Evolutionary conservation across 2,113 vertebrate genomes (phyloP), one percentile per base, ranked within the genome.

Genomic region (Nyctibius bracteatus): DNA sequence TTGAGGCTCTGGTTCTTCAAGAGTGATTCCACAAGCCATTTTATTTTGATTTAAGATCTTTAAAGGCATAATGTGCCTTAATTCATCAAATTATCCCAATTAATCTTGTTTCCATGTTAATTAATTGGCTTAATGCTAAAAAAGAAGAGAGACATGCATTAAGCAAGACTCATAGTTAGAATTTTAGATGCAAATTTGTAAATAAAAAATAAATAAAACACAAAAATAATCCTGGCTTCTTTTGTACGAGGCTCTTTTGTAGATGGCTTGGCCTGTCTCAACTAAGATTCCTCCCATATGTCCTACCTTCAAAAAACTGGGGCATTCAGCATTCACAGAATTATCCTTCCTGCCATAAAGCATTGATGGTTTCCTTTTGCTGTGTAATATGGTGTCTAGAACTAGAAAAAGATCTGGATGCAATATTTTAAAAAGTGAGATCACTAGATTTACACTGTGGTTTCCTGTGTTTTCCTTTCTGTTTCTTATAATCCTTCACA

Each of bases 381-480:
- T 84, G 4, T 59, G 51, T 52, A 71, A 75, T 81, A 79, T 46
- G 27, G 5, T 68, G 17, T 49, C 66, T 88, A 94, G 82, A 90
- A 85, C n/a, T 90, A 80, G 57, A 82, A 90, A 37, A 75, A 71
- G 62, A 86, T 83, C 83, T 86, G 94, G 49, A 91, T 77, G 62
- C 9, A 77, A 77, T 86, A 88, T 81, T 95, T 91, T 68, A 1
- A 61, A 81, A 86, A 68, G 54, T 92, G 65, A 81, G 55, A 67
- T 94, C 47, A 79, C 43, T 84, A 22, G 73, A 54, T 92, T 92
- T 87, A 54, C 63, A 12, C 46, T 62, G 63, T 81, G 68, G 63
- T 84, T 96, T 94, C 65, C 65, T 89, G 61, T 81, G 47, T 67
- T 89, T 83, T 90, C 41, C 90, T 46, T 86, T 68, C 68, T 96